Evolutionary conservation across 1,140 invertebrate species (phyloP).

Genomic region (Aphaenogaster ashmeadi): DNA sequence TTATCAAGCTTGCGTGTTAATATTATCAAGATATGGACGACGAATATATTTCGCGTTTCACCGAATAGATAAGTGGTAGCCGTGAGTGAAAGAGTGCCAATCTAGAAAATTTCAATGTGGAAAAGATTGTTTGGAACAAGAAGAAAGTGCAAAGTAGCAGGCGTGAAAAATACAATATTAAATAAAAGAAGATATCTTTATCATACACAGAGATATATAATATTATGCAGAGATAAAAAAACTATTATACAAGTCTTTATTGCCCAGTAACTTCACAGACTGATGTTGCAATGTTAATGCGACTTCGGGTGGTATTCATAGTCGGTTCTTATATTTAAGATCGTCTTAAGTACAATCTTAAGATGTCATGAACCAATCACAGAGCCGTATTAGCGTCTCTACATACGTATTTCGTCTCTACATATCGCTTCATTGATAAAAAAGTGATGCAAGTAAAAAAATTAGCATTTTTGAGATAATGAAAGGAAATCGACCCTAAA

Average conservation of each 20-base stretch:
- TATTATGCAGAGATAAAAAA: not conserved
- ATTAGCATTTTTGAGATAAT: too few relatives aligned
- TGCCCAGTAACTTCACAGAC: not conserved
- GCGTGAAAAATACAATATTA: not conserved
- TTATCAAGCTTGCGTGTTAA: conserved; percentile 11
- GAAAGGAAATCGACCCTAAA: too few relatives aligned
- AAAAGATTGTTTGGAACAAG: not conserved
- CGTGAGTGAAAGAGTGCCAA: not conserved
- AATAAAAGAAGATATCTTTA: not conserved
- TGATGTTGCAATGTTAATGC: not conserved
- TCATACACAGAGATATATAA: not conserved
- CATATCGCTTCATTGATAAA: too few relatives aligned
- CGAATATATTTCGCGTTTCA: conserved; percentile 25
- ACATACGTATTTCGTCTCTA: too few relatives aligned
- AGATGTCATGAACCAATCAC: too few relatives aligned
- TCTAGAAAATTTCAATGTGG: not conserved
- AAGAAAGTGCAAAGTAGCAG: not conserved
- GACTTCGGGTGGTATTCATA: not conserved
- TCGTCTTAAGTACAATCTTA: too few relatives aligned
- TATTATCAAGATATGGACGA: conserved; percentile 16
- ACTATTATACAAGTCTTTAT: not conserved
- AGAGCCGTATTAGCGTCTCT: too few relatives aligned
- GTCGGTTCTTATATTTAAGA: too few relatives aligned
- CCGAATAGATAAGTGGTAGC: conserved; percentile 1
- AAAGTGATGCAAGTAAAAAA: too few relatives aligned